Conservation (phyloP, 2,888 invertebrate species). For the Villa cingulata region DNA sequence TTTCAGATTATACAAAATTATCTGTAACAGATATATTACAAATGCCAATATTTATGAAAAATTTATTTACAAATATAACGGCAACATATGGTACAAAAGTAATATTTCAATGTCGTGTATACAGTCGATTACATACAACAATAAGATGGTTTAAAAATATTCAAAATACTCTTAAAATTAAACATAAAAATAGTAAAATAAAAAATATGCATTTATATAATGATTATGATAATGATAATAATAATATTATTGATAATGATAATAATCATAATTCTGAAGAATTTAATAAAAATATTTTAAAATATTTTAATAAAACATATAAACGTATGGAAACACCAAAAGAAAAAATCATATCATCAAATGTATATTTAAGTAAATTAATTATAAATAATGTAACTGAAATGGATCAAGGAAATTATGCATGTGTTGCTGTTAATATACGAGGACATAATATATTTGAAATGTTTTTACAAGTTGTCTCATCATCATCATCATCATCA, state of each 20-base stretch:
- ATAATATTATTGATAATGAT: constrained; percentile 1
- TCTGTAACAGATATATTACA: constrained; percentile 21
- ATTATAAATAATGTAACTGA: constrained; percentile 25
- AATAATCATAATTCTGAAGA: no score
- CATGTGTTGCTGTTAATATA: constrained; percentile 32
- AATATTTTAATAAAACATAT: constrained; percentile 28
- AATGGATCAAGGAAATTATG: constrained; percentile 28
- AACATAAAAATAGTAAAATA: not conserved
- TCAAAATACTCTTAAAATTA: constrained; percentile 4
- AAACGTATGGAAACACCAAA: constrained; percentile 25
- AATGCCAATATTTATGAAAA: constrained; percentile 28
- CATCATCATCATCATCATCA: constrained; percentile 6
- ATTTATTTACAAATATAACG: constrained; percentile 26
- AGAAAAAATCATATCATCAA: constrained; percentile 26
- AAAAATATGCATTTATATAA: no score
- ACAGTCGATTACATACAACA: constrained; percentile 28
- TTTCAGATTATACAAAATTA: no score
- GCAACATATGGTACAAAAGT: constrained; percentile 21
- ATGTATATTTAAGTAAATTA: constrained; percentile 31
- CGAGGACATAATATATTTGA: constrained; percentile 29
- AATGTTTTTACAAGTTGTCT: constrained; percentile 25
- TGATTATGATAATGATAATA: not conserved
- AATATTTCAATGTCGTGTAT: constrained; percentile 31
- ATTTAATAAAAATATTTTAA: constrained; percentile 17
- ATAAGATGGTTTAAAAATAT: constrained; percentile 32